phyloP scores from a whole-genome alignment of 2,888 invertebrate genomes.

The Mycalesis mineus region DNA sequence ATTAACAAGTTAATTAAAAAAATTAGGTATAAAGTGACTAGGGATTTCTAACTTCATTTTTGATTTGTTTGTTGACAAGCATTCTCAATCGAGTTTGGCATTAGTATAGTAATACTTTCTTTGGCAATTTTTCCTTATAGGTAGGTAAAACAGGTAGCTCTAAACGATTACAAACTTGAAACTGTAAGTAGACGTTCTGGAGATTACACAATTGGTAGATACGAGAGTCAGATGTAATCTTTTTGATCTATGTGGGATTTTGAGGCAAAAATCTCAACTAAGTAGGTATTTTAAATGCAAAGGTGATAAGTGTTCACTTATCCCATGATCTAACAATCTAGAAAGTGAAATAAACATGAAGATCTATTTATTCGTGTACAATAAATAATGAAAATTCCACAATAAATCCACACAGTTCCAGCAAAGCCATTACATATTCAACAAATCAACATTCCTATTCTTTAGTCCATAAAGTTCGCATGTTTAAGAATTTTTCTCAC shows the following conservation, averaged over 20 bases:
- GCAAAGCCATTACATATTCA: conserved; percentile 12
- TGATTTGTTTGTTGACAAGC: too few species aligned
- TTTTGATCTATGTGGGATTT: background rate
- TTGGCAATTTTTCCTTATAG: too few species aligned
- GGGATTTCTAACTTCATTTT: too few species aligned
- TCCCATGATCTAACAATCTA: background rate
- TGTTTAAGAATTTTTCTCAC: conserved; percentile 43
- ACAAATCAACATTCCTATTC: conserved; percentile 15
- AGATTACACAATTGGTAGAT: too few species aligned
- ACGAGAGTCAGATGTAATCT: background rate
- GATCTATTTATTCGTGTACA: background rate
- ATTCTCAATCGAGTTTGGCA: too few species aligned
- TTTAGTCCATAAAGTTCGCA: conserved; percentile 18
- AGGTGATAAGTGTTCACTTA: background rate
- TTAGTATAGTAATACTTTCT: too few species aligned
- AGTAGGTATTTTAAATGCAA: conserved; percentile 5
- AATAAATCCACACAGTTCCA: conserved; percentile 15
- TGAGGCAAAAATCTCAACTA: background rate
- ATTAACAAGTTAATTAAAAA: too few species aligned
- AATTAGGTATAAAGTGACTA: too few species aligned
- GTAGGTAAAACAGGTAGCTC: too few species aligned
- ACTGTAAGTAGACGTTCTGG: too few species aligned
- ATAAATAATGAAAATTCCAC: conserved; percentile 9
- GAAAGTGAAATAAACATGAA: conserved; percentile 5
- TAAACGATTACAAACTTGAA: too few species aligned